Evolutionary conservation across 2,888 invertebrate species (phyloP), one percentile per base, ranked within the genome.

Genomic region (Tigriopus californicus): DNA sequence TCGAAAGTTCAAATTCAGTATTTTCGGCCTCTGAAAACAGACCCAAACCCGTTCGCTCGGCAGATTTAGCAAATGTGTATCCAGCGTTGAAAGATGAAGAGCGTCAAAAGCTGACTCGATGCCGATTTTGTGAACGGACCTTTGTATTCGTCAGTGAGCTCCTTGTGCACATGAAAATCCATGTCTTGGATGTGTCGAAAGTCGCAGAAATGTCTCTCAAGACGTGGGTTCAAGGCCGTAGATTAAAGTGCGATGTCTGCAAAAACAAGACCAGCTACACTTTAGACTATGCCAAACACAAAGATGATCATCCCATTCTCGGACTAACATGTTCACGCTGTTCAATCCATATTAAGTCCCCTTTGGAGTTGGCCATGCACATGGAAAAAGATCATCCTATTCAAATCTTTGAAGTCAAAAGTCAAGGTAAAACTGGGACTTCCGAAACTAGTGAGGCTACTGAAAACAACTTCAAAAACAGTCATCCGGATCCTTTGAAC

Each of bases 231-330:
- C 41, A 44, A 11, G 42, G 41, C 18, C 44, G 46, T 11, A 57
- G 41, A 15, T 25, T 57, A n/a, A 57, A 57, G 22, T 57, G 57
- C 41, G 47, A 57, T 24, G 18, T 20, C 20, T 57, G 57, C 25
- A 57, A 57, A 20, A 46, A 46, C 22, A 57, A 57, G 24, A 47
- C 20, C 8, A 47, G 40, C 15, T 57, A 57, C 46, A 57, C 57
- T 1, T 41, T 57, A 46, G 57, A 57, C 46, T 57, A 57, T 46
- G 47, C 57, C 47, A 57, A 57, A 46, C 57, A 57, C 25, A 44
- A 47, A 5, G 57, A 57, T 46, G 18, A 44, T 24, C 57, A 57
- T 24, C 46, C 20, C 22, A 47, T 47, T 24, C 12, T 46, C 10
- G 57, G 57, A 10, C 15, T 57, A 15, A 12, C 57, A 12, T 57